Evolutionary conservation across 2,888 invertebrate genomes (phyloP).

Genomic region (Vesta saturnalis): DNA sequence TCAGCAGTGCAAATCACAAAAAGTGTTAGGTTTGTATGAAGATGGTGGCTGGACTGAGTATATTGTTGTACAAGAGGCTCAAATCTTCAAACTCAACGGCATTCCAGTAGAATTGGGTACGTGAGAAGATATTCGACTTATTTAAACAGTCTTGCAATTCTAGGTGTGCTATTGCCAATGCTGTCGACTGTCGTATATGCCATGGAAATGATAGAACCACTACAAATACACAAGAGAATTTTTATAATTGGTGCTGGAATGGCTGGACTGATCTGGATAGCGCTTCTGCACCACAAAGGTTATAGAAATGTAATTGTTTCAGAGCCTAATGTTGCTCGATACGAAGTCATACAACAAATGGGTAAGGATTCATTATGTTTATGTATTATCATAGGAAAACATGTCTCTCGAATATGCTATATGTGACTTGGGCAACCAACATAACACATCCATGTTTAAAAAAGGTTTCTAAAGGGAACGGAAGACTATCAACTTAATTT

Average conservation of each 20-base stretch:
- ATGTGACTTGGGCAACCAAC: too few species aligned
- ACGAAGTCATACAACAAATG: constrained; percentile 65
- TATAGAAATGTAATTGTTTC: constrained; percentile 75
- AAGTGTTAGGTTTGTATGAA: constrained; percentile 71
- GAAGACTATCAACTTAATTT: too few species aligned
- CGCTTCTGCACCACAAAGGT: constrained; percentile 73
- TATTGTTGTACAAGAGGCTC: constrained; percentile 67
- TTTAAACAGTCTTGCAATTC: constrained; percentile 16
- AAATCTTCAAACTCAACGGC: constrained; percentile 65
- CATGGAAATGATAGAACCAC: constrained; percentile 70
- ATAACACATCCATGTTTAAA: too few species aligned
- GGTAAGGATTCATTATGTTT: constrained; percentile 59
- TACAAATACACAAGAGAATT: constrained; percentile 69
- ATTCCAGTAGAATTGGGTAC: constrained; percentile 65
- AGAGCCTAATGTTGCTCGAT: constrained; percentile 68
- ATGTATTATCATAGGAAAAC: too few species aligned
- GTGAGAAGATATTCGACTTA: background rate
- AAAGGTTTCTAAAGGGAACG: too few species aligned
- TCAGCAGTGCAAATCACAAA: constrained; percentile 68
- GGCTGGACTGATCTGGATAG: constrained; percentile 76
- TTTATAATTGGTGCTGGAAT: constrained; percentile 77
- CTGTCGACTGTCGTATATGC: constrained; percentile 77
- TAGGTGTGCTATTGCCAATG: constrained; percentile 74
- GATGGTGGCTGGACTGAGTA: constrained; percentile 79
- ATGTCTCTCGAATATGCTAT: too few species aligned